Conservation (phyloP, 2,113 vertebrate genomes). For the Sinocyclocheilus grahami region DNA sequence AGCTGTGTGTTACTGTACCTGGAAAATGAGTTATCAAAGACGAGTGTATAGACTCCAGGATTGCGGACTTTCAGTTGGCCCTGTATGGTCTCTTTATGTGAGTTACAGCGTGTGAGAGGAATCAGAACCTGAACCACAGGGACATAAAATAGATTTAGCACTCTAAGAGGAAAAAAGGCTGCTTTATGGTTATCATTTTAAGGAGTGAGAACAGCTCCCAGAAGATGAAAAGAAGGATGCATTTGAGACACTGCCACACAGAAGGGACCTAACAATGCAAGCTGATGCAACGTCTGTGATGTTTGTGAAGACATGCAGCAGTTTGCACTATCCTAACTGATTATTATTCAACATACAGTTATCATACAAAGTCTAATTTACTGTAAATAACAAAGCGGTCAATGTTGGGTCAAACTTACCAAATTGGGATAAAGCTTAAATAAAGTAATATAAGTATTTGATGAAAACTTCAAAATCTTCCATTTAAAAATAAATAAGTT, state of each 20-base stretch:
- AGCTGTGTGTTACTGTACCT: conserved; percentile 72
- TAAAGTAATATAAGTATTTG: too few relatives aligned
- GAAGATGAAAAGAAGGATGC: not conserved
- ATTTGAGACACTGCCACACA: not conserved
- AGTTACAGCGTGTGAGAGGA: conserved; percentile 89
- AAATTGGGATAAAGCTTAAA: too few relatives aligned
- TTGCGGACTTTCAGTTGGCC: conserved; percentile 89
- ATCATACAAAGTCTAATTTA: not conserved
- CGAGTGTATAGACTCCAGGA: conserved; percentile 85
- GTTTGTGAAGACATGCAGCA: not conserved
- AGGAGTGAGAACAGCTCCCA: not conserved
- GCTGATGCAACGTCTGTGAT: not conserved
- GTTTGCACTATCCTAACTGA: not conserved
- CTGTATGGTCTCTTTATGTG: conserved; percentile 89
- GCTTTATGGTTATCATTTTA: not conserved
- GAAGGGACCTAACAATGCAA: not conserved
- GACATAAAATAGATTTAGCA: not conserved
- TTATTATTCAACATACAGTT: not conserved
- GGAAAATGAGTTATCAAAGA: conserved; percentile 98
- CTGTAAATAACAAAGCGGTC: not conserved
- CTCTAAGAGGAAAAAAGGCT: not conserved
- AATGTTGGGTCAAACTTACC: not conserved
- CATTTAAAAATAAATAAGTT: too few relatives aligned
- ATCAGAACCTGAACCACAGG: conserved; percentile 85
- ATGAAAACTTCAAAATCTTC: too few relatives aligned